Conservation (phyloP, 2,113 vertebrate genomes). For the Etheostoma spectabile region DNA sequence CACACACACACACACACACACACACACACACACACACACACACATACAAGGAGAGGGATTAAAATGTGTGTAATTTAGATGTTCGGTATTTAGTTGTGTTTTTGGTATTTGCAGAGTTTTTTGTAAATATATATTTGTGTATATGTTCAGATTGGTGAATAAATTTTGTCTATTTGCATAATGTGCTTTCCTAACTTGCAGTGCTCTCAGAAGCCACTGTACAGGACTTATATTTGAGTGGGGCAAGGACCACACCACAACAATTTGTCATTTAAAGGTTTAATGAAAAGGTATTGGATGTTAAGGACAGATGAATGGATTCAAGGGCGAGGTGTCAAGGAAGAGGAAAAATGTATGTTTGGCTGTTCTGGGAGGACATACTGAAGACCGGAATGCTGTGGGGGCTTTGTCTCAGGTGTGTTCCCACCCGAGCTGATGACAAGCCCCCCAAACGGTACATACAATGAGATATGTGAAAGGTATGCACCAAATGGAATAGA, state of each 20-base stretch:
- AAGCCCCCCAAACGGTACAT: neutral
- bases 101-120: too few relatives aligned
- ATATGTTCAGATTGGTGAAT: too few relatives aligned
- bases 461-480: too few relatives aligned
- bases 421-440: neutral
- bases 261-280: too few relatives aligned
- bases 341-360: too few relatives aligned
- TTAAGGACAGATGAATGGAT: too few relatives aligned
- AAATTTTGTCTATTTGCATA: neutral
- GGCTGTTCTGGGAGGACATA: too few relatives aligned
- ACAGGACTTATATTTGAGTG: neutral
- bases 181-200: neutral
- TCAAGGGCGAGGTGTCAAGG: too few relatives aligned
- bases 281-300: too few relatives aligned
- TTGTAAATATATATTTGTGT: too few relatives aligned
- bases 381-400: neutral
- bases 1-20: slow-evolving; percentile 16
- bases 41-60: neutral
- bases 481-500: too few relatives aligned
- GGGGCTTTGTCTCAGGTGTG: neutral
- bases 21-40: neutral
- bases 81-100: too few relatives aligned
- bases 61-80: neutral
- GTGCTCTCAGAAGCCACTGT: neutral
- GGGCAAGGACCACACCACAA: neutral